These are phyloP conservation scores for Oncopodura yosiiana DNA, from an alignment of 1,140 invertebrate species.

Conservation along the genomic window DNA sequence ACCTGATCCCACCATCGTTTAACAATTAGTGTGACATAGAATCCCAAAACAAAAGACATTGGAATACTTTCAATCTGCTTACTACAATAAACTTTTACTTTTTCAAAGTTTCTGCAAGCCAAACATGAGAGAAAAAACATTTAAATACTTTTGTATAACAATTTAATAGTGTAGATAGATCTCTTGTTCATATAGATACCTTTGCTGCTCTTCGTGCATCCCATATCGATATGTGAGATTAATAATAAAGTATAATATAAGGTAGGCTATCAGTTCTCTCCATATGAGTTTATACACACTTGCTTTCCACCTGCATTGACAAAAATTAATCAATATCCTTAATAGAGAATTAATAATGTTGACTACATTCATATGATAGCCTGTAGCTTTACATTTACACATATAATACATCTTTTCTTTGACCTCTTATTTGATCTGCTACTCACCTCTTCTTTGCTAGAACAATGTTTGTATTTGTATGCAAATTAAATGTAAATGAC, in stretches of 20 bases:
- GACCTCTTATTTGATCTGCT: not conserved
- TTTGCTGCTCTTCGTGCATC: slow-evolving; percentile 67
- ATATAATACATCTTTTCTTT: not conserved
- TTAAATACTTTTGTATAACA: no score
- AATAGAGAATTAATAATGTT: slow-evolving; percentile 4
- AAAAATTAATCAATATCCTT: slow-evolving; percentile 45
- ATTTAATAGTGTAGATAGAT: no score
- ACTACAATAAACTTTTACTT: slow-evolving; percentile 64
- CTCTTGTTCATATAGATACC: no score
- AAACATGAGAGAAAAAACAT: no score
- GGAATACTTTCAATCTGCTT: slow-evolving; percentile 74
- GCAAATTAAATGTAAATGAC: no score
- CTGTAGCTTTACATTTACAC: not conserved
- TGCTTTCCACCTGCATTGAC: slow-evolving; percentile 85
- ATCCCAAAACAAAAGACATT: slow-evolving; percentile 87
- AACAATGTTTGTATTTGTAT: no score
- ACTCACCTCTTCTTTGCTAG: not conserved
- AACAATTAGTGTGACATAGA: slow-evolving; percentile 84
- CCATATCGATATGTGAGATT: slow-evolving; percentile 80
- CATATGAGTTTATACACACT: slow-evolving; percentile 97
- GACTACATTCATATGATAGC: not conserved
- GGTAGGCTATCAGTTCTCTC: slow-evolving; percentile 82
- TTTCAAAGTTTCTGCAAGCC: slow-evolving; percentile 68
- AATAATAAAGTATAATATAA: slow-evolving; percentile 73
- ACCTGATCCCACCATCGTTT: slow-evolving; percentile 87